Evolutionary conservation across 2,888 invertebrate genomes (phyloP).

Genomic region (Teleiodes luculella): DNA sequence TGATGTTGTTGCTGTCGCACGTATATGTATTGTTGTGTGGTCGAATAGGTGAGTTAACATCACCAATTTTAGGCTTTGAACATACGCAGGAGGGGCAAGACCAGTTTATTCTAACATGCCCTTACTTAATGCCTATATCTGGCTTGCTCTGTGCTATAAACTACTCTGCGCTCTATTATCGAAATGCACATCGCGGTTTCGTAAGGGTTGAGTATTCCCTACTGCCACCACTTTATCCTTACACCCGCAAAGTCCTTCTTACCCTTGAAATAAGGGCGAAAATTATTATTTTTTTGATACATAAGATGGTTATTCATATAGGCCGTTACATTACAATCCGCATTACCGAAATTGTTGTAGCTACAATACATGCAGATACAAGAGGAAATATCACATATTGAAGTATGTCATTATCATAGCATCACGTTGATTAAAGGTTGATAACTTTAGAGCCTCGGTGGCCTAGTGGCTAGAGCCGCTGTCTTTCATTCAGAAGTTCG

Average conservation of each 20-base stretch:
- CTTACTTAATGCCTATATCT: not conserved
- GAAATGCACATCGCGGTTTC: slow-evolving; percentile 71
- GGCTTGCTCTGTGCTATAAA: slow-evolving; percentile 25
- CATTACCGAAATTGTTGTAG: slow-evolving; percentile 58
- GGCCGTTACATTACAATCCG: slow-evolving; percentile 39
- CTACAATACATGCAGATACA: slow-evolving; percentile 32
- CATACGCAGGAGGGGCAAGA: too few relatives aligned
- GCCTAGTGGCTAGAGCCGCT: too few relatives aligned
- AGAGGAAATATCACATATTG: too few relatives aligned
- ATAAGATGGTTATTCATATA: slow-evolving; percentile 34
- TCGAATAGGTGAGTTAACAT: too few relatives aligned
- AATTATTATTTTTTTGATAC: slow-evolving; percentile 1
- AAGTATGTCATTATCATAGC: too few relatives aligned
- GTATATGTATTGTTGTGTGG: too few relatives aligned
- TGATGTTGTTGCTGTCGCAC: too few relatives aligned
- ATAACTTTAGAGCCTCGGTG: too few relatives aligned
- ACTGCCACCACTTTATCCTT: slow-evolving; percentile 27
- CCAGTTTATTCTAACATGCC: too few relatives aligned
- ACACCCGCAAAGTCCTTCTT: slow-evolving; percentile 21
- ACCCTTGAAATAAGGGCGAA: slow-evolving; percentile 19
- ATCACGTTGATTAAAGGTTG: too few relatives aligned
- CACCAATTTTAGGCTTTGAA: too few relatives aligned
- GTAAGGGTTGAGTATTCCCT: slow-evolving; percentile 69
- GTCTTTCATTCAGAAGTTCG: too few relatives aligned
- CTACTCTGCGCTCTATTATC: slow-evolving; percentile 61